Conservation (phyloP, 1,140 invertebrate species). For the Tigriopus japonicus region DNA sequence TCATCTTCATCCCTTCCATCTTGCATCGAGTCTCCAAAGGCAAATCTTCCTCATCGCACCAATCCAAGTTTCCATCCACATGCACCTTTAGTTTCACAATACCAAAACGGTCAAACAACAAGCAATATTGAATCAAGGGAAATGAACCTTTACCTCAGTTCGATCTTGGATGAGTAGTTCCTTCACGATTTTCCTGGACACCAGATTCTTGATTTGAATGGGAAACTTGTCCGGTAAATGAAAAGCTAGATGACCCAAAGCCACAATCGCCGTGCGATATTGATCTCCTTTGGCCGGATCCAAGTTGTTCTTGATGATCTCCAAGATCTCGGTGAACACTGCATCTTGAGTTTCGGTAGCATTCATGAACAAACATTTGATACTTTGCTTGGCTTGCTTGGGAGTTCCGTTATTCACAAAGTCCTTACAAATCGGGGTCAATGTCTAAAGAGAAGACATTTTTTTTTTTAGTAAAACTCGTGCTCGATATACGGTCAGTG, state of each 20-base stretch:
- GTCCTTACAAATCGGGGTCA: slow-evolving; percentile 66
- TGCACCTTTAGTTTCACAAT: background rate
- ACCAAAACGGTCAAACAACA: no score
- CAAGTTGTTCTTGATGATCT: slow-evolving; percentile 25
- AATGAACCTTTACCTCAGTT: slow-evolving; percentile 2
- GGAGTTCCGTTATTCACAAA: slow-evolving; percentile 69
- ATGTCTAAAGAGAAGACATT: no score
- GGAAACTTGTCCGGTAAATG: slow-evolving; percentile 74
- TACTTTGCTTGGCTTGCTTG: slow-evolving; percentile 89
- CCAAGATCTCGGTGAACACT: slow-evolving; percentile 69
- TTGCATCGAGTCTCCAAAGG: slow-evolving; percentile 81
- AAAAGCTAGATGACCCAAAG: slow-evolving; percentile 72
- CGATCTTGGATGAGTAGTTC: slow-evolving; percentile 71
- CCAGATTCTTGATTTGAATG: slow-evolving; percentile 74
- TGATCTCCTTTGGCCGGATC: slow-evolving; percentile 25
- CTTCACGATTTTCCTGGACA: slow-evolving; percentile 85
- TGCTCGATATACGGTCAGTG: no score
- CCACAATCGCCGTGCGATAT: slow-evolving; percentile 80
- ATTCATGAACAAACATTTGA: slow-evolving; percentile 73
- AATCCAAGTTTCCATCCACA: slow-evolving; percentile 37
- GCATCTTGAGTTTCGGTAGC: slow-evolving; percentile 36
- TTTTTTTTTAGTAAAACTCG: no score
- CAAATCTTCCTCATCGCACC: slow-evolving; percentile 69
- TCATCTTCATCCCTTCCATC: slow-evolving; percentile 77
- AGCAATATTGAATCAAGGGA: background rate